Conservation (phyloP, 2,113 vertebrate genomes). For the Macquaria ambigua region DNA sequence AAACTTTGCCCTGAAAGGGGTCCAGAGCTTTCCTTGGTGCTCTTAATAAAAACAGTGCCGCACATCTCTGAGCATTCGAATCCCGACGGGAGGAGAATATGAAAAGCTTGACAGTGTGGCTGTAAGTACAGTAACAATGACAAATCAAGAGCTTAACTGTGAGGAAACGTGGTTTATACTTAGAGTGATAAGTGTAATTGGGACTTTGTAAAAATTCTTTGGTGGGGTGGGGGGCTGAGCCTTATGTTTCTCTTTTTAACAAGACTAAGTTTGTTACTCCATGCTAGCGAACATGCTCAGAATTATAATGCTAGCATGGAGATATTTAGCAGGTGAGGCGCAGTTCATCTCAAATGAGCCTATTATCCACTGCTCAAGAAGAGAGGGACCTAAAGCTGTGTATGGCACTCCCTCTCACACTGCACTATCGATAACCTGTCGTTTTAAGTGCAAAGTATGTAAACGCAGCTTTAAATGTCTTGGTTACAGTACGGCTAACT, state of each 20-base stretch:
- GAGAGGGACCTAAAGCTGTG: too few species aligned
- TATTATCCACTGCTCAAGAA: too few species aligned
- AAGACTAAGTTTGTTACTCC: background rate
- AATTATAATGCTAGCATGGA: too few species aligned
- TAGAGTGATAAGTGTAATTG: background rate
- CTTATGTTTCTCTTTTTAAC: background rate
- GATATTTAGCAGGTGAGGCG: too few species aligned
- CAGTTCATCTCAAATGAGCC: too few species aligned
- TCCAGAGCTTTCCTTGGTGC: constrained; percentile 18
- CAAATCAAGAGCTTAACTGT: constrained; percentile 16
- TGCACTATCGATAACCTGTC: too few species aligned
- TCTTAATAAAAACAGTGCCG: background rate
- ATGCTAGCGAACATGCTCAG: background rate
- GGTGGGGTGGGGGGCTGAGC: background rate
- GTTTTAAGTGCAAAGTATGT: too few species aligned
- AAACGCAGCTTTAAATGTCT: too few species aligned
- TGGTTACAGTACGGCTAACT: too few species aligned
- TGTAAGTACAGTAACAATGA: constrained; percentile 8
- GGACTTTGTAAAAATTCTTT: background rate
- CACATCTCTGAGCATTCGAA: background rate
- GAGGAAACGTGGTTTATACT: constrained; percentile 2
- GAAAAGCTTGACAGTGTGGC: background rate
- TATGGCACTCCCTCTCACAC: too few species aligned
- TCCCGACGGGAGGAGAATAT: constrained; percentile 4
- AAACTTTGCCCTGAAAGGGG: constrained; percentile 27